Conservation (phyloP, 2,113 vertebrate genomes). For the Gorsachius goisagi region DNA sequence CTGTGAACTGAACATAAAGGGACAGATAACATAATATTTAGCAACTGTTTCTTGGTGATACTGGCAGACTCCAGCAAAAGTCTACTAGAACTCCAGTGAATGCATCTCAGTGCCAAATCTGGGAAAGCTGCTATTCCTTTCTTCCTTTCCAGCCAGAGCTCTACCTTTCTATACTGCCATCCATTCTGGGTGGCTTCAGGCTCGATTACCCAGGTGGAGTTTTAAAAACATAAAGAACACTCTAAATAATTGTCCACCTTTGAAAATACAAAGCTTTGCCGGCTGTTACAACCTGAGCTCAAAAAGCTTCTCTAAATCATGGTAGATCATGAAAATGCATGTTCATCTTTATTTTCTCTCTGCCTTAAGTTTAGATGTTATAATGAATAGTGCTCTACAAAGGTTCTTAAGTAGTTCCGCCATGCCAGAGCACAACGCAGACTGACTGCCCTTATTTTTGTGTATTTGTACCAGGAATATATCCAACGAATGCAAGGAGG, state of each 20-base stretch:
- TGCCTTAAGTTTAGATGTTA: not conserved
- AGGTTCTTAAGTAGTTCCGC: not conserved
- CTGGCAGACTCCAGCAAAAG: not conserved
- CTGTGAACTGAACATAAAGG: not conserved
- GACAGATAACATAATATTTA: not conserved
- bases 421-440: not conserved
- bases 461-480: not conserved
- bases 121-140: not conserved
- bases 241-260: not conserved
- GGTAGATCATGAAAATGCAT: not conserved
- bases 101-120: not conserved
- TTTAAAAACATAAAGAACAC: not conserved
- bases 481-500: not conserved
- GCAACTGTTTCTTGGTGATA: not conserved
- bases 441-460: not conserved
- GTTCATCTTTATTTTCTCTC: not conserved
- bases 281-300: not conserved
- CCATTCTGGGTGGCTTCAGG: not conserved
- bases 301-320: not conserved
- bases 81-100: not conserved
- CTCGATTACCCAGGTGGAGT: not conserved
- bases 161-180: not conserved
- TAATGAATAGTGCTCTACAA: not conserved
- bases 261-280: not conserved
- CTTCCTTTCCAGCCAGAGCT: not conserved